Percentiles rank a stretch among this genome's conserved stretches.
Conservation (phyloP, 2,888 invertebrate species). For the Plemyria rubiginata region DNA sequence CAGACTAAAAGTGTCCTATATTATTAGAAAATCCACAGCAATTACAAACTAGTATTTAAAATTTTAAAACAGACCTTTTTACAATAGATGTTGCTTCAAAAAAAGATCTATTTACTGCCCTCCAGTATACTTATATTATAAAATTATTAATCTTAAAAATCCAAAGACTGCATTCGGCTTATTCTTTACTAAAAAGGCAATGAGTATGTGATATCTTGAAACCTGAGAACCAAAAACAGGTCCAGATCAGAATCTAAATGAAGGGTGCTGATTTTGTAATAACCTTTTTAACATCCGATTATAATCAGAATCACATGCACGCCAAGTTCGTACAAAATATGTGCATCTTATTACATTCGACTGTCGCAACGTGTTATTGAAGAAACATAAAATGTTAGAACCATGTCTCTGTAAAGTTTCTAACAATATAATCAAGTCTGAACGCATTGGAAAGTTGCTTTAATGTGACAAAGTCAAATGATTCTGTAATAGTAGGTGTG, state of each 20-base stretch:
- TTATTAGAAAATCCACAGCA: too few relatives aligned
- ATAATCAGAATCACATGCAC: constrained; percentile 40
- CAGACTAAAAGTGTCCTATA: too few relatives aligned
- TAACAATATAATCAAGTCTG: constrained; percentile 11
- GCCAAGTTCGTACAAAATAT: constrained; percentile 60
- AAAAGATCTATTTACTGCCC: too few relatives aligned
- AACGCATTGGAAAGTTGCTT: constrained; percentile 2
- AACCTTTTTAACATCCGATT: constrained; percentile 44
- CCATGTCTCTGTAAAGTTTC: constrained; percentile 26
- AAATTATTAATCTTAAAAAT: neutral
- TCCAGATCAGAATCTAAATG: constrained; percentile 36
- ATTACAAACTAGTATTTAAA: too few relatives aligned
- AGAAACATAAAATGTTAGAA: constrained; percentile 26
- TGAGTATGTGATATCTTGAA: constrained; percentile 31
- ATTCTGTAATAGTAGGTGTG: constrained; percentile 49
- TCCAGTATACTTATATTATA: neutral
- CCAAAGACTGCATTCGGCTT: neutral
- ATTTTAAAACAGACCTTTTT: too few relatives aligned
- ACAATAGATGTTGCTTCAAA: too few relatives aligned
- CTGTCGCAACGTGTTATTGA: constrained; percentile 61
- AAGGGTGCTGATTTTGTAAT: constrained; percentile 48
- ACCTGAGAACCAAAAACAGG: constrained; percentile 38
- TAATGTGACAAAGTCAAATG: constrained; percentile 38
- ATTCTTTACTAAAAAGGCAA: constrained; percentile 19
- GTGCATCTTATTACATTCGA: constrained; percentile 57